Percentiles rank a stretch among this genome's conserved stretches.
Conservation (phyloP, 2,888 invertebrate species). For the Sipha maydis region DNA sequence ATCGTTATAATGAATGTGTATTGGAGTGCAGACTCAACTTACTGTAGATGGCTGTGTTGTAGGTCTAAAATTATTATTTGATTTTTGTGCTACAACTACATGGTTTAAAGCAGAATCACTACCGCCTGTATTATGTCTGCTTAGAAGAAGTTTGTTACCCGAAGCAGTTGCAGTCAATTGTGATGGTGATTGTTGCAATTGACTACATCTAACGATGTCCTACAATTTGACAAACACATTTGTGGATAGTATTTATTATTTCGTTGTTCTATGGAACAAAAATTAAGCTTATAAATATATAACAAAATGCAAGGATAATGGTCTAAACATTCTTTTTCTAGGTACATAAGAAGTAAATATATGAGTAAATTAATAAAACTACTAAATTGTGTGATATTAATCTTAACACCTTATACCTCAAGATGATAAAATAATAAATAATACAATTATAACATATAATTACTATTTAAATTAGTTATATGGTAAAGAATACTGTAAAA, state of each 20-base stretch:
- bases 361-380: background rate
- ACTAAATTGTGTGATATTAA: too few relatives aligned
- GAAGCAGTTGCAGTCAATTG: slow-evolving; percentile 14
- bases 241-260: background rate
- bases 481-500: too few relatives aligned
- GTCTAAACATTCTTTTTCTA: background rate
- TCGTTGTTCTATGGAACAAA: too few relatives aligned
- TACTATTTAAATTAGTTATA: too few relatives aligned
- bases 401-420: too few relatives aligned
- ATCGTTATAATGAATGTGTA: background rate
- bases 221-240: slow-evolving; percentile 35
- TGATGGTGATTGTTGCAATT: slow-evolving; percentile 28
- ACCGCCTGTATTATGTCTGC: slow-evolving; percentile 50
- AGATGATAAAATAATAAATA: too few relatives aligned
- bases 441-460: too few relatives aligned
- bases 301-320: background rate
- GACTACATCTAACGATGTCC: slow-evolving; percentile 51
- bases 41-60: slow-evolving; percentile 42
- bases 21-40: slow-evolving; percentile 8
- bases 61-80: slow-evolving; percentile 24
- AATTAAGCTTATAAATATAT: background rate
- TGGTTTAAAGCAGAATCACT: slow-evolving; percentile 58
- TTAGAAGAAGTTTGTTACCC: slow-evolving; percentile 42
- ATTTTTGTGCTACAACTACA: slow-evolving; percentile 48
- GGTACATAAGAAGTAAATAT: background rate